Base-by-base conservation (phyloP, 64 coral and sea anemone genomes). In the Cladopsammia gracilis region DNA sequence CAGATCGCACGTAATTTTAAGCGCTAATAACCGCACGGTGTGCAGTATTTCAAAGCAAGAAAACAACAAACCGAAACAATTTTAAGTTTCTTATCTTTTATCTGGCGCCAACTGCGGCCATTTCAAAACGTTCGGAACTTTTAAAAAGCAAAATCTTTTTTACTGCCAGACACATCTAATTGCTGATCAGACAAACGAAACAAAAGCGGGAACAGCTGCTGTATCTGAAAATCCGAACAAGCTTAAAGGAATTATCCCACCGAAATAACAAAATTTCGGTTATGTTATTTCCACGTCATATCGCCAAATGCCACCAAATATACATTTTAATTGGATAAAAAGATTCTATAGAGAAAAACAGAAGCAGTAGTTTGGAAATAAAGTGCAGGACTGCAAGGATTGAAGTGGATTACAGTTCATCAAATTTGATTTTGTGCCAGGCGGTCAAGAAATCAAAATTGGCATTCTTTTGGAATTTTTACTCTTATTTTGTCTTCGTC, bases 71-170 rank as follows among this genome's bases (percentile, higher is more conserved):
- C 34, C 16, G 26, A 64, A 64, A 43, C 14, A 8, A 49, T 19
- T 67, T 44, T 10, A 49, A 48, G 43, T 84, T 84, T 65, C 62
- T 67, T 84, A 65, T 84, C 62, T 84, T 11, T 67, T 79, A 19
- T 20, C 62, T 64, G 45, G 44, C 80, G 78, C 78, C 58, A 62
- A 64, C 12, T 64, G 78, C 78, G 78, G 59, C 26, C 58, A 84
- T 68, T 67, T 84, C 60, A 67, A 67, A 68, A 84, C 48, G 16
- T 82, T 82, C 79, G 79, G 58, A 67, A 66, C 80, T 84, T 84
- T 67, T 13, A 64, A 49, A 58, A 50, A 84, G 22, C 5, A 44
- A 65, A 50, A 24, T 67, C 61, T 49, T 2, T 62, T 22, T 64
- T 67, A 67, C 61, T 13, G 16, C 20, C 19, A 62, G 44, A 50